Conservation (phyloP, 1,140 invertebrate genomes). For the Agraylea sexmaculata region DNA sequence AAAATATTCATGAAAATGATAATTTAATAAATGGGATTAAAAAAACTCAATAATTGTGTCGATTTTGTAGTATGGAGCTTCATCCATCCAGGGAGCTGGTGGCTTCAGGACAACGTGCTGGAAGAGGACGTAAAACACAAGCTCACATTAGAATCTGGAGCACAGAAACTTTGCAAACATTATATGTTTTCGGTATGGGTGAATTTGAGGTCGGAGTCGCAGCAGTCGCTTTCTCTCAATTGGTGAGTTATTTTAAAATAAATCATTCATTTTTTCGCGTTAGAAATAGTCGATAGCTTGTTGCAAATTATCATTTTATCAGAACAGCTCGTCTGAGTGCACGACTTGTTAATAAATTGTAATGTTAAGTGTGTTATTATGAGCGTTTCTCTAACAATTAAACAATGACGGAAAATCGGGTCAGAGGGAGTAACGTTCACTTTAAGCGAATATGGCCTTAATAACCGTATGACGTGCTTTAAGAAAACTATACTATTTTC, state of each 20-base stretch:
- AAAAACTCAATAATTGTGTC: background rate
- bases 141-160: conserved; percentile 93
- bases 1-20: background rate
- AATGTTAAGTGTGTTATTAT: too few species aligned
- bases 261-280: too few species aligned
- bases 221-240: conserved; percentile 80
- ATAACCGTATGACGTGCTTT: too few species aligned
- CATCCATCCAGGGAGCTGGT: conserved; percentile 84
- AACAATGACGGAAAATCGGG: too few species aligned
- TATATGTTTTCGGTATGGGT: conserved; percentile 85
- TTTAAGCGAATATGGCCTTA: too few species aligned
- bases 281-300: too few species aligned
- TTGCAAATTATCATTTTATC: too few species aligned
- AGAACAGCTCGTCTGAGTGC: too few species aligned
- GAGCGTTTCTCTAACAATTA: too few species aligned
- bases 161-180: conserved; percentile 77
- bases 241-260: conserved; percentile 54
- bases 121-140: conserved; percentile 68
- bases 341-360: too few species aligned
- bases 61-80: conserved; percentile 60
- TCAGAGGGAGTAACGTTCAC: too few species aligned
- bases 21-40: background rate
- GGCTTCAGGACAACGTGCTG: conserved; percentile 78
- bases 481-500: too few species aligned
- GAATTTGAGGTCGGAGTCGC: conserved; percentile 84